phyloP scores from a whole-genome alignment of 2,797 vertebrate genomes.

The Kryptolebias ocellatus region DNA sequence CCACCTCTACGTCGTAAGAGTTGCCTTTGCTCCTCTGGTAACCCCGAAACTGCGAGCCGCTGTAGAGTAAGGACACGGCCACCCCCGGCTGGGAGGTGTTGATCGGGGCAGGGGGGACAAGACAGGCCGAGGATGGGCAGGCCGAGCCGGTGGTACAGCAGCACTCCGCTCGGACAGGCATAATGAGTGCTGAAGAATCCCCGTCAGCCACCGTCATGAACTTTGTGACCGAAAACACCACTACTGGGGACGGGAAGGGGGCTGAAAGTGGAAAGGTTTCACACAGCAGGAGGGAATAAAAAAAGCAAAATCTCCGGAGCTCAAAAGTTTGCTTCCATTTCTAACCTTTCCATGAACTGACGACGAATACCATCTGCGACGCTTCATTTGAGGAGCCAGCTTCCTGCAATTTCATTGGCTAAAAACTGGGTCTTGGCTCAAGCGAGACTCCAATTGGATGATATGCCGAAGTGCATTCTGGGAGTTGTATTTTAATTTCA shows the following conservation, averaged over 20 bases:
- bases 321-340: conserved; percentile 33
- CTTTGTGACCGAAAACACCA: conserved; percentile 64
- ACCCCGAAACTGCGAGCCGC: conserved; percentile 95
- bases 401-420: conserved; percentile 68
- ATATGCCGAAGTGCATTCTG: conserved; percentile 32
- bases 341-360: conserved; percentile 13
- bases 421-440: not conserved
- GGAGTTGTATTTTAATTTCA: conserved; percentile 35
- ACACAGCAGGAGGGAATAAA: not conserved
- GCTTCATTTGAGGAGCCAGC: conserved; percentile 33
- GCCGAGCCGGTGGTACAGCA: conserved; percentile 72
- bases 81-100: conserved; percentile 95
- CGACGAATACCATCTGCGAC: conserved; percentile 11
- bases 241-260: not conserved
- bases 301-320: not conserved
- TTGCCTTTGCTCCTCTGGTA: conserved; percentile 98
- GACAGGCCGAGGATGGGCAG: conserved; percentile 82
- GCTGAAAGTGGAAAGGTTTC: conserved; percentile 5
- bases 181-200: conserved; percentile 79
- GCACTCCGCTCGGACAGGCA: conserved; percentile 90
- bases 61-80: conserved; percentile 92
- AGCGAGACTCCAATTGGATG: conserved; percentile 59
- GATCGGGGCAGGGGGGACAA: conserved; percentile 94
- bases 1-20: conserved; percentile 97
- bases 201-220: conserved; percentile 79